A percentile compares a stretch with the other conserved stretches of the same genome.
Evolutionary conservation across 2,888 invertebrate genomes (phyloP).

Genomic region (Troides oblongomaculatus): DNA sequence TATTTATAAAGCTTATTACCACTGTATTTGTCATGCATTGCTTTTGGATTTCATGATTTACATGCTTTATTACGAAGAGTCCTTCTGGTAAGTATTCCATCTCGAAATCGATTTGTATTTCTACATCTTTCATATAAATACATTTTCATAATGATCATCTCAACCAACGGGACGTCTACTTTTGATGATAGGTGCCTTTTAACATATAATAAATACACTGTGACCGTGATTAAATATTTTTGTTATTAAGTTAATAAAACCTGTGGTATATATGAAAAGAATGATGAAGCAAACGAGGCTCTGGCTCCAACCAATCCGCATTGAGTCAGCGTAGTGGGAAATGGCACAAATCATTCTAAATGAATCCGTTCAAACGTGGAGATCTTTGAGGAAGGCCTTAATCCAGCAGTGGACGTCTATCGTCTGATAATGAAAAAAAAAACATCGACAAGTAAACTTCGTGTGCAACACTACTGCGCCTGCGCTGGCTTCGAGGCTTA

Average conservation of each 20-base stretch:
- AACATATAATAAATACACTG: no score
- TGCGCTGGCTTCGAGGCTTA: slow-evolving; percentile 40
- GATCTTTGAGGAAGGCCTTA: no score
- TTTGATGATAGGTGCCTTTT: not conserved
- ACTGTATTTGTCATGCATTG: not conserved
- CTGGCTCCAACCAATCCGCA: no score
- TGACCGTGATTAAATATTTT: no score
- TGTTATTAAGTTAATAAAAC: no score
- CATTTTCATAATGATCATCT: not conserved
- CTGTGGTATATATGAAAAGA: no score
- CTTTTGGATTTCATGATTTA: not conserved
- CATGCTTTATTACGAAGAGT: not conserved
- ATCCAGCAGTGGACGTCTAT: no score
- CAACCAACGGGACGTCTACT: not conserved
- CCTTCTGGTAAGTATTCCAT: not conserved
- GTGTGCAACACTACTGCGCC: slow-evolving; percentile 24
- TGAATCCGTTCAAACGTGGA: no score
- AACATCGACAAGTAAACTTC: slow-evolving; percentile 14
- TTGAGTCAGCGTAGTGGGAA: no score
- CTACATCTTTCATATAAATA: no score
- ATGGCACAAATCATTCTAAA: no score
- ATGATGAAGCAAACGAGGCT: not conserved
- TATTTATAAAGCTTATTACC: not conserved
- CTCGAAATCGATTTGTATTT: no score
- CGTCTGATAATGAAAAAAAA: not conserved